phyloP scores from a whole-genome alignment of 2,797 vertebrate species.

The Erithacus rubecula region DNA sequence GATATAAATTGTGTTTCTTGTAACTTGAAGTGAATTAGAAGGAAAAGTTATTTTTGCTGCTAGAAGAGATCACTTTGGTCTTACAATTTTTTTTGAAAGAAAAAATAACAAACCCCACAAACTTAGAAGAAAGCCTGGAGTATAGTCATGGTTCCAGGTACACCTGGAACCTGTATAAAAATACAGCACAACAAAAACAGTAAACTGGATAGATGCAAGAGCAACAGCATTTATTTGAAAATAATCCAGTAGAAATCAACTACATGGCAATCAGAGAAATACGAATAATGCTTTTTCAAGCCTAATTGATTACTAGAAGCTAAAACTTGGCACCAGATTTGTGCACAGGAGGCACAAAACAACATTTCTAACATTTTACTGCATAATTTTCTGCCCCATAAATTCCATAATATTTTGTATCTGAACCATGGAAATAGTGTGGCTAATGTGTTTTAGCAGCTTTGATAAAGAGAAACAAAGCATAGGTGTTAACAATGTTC shows the following conservation, averaged over 20 bases:
- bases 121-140: background rate
- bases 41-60: background rate
- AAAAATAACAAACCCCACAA: background rate
- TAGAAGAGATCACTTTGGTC: background rate
- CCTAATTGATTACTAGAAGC: slow-evolving; percentile 12
- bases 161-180: background rate
- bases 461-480: background rate
- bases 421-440: background rate
- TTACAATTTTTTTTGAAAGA: background rate
- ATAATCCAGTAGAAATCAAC: background rate
- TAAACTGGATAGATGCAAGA: background rate
- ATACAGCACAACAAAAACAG: background rate
- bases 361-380: background rate
- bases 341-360: background rate
- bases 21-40: background rate
- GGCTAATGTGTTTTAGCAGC: background rate
- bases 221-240: background rate
- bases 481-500: background rate
- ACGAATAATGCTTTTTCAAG: background rate
- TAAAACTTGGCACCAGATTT: background rate
- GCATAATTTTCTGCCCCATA: slow-evolving; percentile 23
- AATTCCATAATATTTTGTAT: background rate
- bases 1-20: background rate
- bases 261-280: background rate
- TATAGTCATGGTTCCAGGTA: background rate